Conservation (phyloP, 1,140 invertebrate species). For the Trypoxylus dichotomus region DNA sequence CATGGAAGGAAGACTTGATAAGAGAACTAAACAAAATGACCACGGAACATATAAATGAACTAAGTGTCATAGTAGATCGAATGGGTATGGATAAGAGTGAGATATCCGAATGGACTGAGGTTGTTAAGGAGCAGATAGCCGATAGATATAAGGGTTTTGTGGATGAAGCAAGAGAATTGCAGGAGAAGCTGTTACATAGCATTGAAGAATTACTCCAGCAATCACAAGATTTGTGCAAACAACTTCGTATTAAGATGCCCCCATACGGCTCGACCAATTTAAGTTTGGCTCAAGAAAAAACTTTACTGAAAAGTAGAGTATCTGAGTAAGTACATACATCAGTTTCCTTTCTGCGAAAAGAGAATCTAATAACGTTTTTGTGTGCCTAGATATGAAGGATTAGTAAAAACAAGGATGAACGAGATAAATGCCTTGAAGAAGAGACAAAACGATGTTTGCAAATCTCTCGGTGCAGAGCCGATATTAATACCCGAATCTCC, state of each 20-base stretch:
- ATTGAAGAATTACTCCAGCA: not conserved
- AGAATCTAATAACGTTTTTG: not conserved
- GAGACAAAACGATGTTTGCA: conserved; percentile 40
- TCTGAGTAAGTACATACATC: not conserved
- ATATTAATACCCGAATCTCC: conserved; percentile 54
- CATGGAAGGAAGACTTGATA: not conserved
- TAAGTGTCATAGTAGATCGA: not conserved
- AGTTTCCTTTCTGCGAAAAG: not conserved
- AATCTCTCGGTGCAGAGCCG: conserved; percentile 54
- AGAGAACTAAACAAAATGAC: not conserved
- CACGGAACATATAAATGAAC: not conserved
- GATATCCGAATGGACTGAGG: not conserved
- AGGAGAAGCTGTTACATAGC: not conserved
- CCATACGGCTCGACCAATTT: not conserved
- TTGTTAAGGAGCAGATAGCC: not conserved
- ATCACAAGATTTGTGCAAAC: not conserved
- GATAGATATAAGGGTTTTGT: not conserved
- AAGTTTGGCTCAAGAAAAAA: not conserved
- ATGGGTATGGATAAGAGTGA: not conserved
- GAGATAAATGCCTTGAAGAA: conserved; percentile 35
- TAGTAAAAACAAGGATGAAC: conserved; percentile 34
- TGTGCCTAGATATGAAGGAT: conserved; percentile 31
- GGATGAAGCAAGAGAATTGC: not conserved
- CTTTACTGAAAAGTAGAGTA: not conserved
- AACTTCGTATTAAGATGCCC: conserved; percentile 1